Base-by-base conservation (phyloP, 2,113 vertebrate species). In the Cryptotis parvus region DNA sequence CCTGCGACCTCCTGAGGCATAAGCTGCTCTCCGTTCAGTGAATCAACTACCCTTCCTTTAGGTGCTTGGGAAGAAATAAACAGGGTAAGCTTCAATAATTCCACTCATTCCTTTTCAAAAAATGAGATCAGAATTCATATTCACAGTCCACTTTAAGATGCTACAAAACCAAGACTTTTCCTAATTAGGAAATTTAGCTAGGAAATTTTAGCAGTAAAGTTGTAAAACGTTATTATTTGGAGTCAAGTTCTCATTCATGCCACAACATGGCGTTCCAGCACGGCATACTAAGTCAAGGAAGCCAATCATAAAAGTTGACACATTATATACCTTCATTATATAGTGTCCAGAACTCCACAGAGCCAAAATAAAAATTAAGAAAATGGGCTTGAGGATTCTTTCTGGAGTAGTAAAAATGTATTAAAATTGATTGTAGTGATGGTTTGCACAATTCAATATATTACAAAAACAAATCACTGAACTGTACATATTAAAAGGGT, bases 1-100 rank as follows among this genome's bases (percentile, higher is more conserved):
- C 73, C 45, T 79, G 61, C 33, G 58, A 90, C 9, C 84, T 88
- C 74, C 16, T 66, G 52, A 93, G 27, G 83, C 79, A 89, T 41
- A 78, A 72, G 76, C 24, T 91, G 37, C 63, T 95, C 24, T 93
- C n/a, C n/a, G n/a, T n/a, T n/a, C n/a, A n/a, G n/a, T n/a, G n/a
- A n/a, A n/a, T n/a, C n/a, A n/a, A n/a, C n/a, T n/a, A n/a, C n/a
- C n/a, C n/a, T n/a, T n/a, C 91, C 78, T 85, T 33, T 43, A n/a
- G 43, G 10, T 49, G 10, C 45, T 49, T 12, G 84, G 27, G 15
- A 69, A 87, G 35, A 49, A 49, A 49, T 7, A 49, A 76, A 68
- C 3, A 87, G 39, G 58, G 82, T 58, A 70, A 80, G 24, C 33
- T 86, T 49, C 45, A 49, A 90, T 52, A 82, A 3, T 79, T 26